These are phyloP conservation scores for Phymanthus crucifer DNA, from an alignment of 92 coral and sea anemone genomes.

Conservation along the genomic window DNA sequence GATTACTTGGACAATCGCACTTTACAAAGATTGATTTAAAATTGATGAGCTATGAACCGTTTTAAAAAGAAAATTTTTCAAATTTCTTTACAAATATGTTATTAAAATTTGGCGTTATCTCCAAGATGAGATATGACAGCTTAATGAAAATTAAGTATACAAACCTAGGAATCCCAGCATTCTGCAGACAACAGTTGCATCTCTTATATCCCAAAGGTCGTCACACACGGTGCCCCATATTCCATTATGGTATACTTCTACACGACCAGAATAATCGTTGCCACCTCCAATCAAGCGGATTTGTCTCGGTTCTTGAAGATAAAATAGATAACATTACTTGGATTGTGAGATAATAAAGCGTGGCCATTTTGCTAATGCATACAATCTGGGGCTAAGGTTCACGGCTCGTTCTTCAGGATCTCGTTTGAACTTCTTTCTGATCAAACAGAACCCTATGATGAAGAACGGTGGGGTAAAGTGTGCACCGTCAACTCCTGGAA, in stretches of 20 bases:
- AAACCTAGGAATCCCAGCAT: conserved; percentile 30
- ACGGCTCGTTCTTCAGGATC: no score
- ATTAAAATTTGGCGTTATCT: not conserved
- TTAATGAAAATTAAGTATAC: not conserved
- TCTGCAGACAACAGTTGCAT: conserved; percentile 32
- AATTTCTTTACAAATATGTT: not conserved
- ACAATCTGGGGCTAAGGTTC: no score
- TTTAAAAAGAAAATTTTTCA: not conserved
- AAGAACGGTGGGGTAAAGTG: no score
- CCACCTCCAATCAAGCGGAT: conserved; percentile 7
- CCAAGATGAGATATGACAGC: not conserved
- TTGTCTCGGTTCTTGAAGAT: not conserved
- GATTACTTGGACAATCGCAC: not conserved
- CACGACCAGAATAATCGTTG: conserved; percentile 17
- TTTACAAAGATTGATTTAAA: not conserved
- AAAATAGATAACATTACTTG: no score
- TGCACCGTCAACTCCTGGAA: no score
- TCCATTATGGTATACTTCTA: conserved; percentile 29
- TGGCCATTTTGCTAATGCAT: no score
- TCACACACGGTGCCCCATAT: conserved; percentile 45
- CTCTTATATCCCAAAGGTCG: conserved; percentile 8
- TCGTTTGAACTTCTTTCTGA: no score
- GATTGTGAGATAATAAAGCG: not conserved
- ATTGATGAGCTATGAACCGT: not conserved
- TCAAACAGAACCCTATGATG: no score